Evolutionary conservation across 1,140 invertebrate genomes (phyloP), one percentile per base, ranked within the genome.

Genomic region (Manduca sexta): DNA sequence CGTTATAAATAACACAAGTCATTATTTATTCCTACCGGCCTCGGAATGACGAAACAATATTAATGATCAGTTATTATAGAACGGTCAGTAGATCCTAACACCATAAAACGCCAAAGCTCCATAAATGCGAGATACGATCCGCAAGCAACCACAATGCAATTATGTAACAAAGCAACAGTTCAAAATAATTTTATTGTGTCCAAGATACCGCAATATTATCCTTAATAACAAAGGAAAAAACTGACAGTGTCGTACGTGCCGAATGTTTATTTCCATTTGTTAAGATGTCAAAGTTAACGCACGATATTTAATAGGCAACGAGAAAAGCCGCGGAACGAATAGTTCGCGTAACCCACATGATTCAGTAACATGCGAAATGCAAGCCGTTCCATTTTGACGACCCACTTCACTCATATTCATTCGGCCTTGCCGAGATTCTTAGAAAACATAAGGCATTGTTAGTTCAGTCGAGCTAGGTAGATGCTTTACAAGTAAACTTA

Each of bases 341-440:
- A 33, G 44, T 50, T 46, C 39, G 31, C 42, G 46, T 56, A 59
- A 60, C 41, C 40, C 11, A 8, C 62, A 62, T 71, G 65, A 64
- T 66, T 71, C 70, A 71, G 53, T 52, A 61, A 35, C 45, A 34
- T 52, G 50, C 33, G 37, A 39, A 50, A 40, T 49, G 45, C 45
- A 54, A 56, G 52, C 39, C 51, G 62, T 51, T 52, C 60, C 53
- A 67, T 60, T 58, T 66, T 52, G 52, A 29, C 60, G 67, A 68
- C 72, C 72, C 60, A 74, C 58, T 66, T 74, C 54, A 58, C 45
- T 65, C 55, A 57, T 66, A 64, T 69, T 74, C 57, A 48, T 60
- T 67, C 44, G 57, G 59, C 65, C 68, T 74, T 69, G 60, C 46
- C 31, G 31, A 30, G 50, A 58, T 73, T 73, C 67, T 66, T 40